phyloP scores from a whole-genome alignment of 2,888 invertebrate genomes.

The Cotesia congregata region DNA sequence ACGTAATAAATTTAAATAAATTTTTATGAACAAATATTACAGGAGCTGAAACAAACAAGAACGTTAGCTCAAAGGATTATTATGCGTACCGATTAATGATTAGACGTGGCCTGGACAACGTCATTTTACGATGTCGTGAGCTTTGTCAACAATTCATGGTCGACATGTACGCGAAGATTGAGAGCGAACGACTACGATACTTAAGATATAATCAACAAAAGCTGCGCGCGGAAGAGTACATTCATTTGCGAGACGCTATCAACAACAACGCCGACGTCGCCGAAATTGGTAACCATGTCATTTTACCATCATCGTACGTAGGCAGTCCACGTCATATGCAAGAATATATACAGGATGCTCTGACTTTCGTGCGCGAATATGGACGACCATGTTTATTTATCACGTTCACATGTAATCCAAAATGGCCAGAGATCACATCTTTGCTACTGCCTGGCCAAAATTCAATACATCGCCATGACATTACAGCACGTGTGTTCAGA shows the following conservation, averaged over 20 bases:
- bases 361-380: constrained; percentile 33
- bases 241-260: constrained; percentile 58
- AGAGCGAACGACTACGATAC: constrained; percentile 60
- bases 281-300: constrained; percentile 34
- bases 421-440: constrained; percentile 33
- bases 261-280: constrained; percentile 50
- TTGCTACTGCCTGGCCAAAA: constrained; percentile 37
- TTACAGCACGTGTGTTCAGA: no score
- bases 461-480: constrained; percentile 52
- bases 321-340: no score
- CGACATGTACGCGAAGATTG: constrained; percentile 66
- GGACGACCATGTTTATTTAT: constrained; percentile 38
- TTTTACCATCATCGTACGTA: constrained; percentile 42
- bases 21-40: constrained; percentile 39
- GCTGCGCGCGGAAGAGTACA: constrained; percentile 59
- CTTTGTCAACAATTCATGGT: constrained; percentile 63
- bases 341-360: constrained; percentile 58
- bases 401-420: constrained; percentile 38
- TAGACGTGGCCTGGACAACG: constrained; percentile 31
- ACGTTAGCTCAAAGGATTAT: no score
- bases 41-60: no score
- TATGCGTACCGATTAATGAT: no score
- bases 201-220: constrained; percentile 59
- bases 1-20: neutral
- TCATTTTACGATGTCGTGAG: constrained; percentile 51